Conservation (phyloP, 2,888 invertebrate genomes). For the Thera obeliscata region DNA sequence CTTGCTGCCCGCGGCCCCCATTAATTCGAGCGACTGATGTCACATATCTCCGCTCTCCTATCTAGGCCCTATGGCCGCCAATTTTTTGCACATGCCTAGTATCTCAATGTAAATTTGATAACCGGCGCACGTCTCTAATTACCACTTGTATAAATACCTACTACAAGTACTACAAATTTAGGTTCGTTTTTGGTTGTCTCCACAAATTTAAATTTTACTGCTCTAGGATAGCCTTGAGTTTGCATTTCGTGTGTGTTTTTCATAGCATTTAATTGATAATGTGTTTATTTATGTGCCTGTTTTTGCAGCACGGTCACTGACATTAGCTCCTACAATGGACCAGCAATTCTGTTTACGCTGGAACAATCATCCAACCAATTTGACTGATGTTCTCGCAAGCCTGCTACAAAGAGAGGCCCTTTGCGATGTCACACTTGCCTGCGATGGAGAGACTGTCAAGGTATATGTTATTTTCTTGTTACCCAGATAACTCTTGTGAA, state of each 20-base stretch:
- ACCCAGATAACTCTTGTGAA: background rate
- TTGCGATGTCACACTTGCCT: conserved; percentile 96
- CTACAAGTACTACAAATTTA: conserved; percentile 61
- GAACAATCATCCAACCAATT: conserved; percentile 96
- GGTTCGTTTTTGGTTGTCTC: conserved; percentile 59
- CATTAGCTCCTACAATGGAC: conserved; percentile 87
- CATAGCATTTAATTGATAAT: conserved; percentile 22
- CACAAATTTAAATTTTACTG: conserved; percentile 51
- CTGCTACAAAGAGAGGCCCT: conserved; percentile 94
- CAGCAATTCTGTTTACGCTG: conserved; percentile 97
- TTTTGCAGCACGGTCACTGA: conserved; percentile 83
- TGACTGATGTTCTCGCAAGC: conserved; percentile 95
- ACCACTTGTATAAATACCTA: conserved; percentile 67
- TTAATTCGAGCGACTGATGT: conserved; percentile 84
- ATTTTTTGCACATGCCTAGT: conserved; percentile 76
- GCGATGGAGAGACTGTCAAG: conserved; percentile 95
- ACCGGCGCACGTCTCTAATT: conserved; percentile 74
- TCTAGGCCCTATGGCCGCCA: conserved; percentile 84
- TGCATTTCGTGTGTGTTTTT: conserved; percentile 32
- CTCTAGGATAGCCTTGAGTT: conserved; percentile 51
- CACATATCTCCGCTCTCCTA: conserved; percentile 83
- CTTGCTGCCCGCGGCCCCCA: conserved; percentile 82
- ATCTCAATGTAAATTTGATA: conserved; percentile 78
- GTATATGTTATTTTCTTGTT: conserved; percentile 55
- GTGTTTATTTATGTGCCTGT: conserved; percentile 29